Conservation (phyloP, 2,113 vertebrate species). For the Symphodus melops region DNA sequence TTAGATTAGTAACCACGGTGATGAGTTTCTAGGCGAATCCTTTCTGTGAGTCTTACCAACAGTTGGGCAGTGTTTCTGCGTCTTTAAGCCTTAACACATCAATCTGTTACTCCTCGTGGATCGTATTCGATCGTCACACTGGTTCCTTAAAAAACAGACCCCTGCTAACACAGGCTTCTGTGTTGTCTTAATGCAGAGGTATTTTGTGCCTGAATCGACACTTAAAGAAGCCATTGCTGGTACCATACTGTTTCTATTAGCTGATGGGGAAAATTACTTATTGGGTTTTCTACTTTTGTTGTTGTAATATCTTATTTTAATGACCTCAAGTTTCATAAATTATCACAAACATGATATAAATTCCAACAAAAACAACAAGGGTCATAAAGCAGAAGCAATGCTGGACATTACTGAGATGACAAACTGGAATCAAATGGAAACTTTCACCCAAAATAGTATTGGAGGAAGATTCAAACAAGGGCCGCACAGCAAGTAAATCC, state of each 20-base stretch:
- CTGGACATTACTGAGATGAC: not conserved
- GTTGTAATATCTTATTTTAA: too few species aligned
- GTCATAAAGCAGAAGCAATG: not conserved
- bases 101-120: conserved; percentile 19
- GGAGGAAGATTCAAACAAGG: conserved; percentile 28
- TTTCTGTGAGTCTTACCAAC: too few species aligned
- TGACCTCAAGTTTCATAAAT: not conserved
- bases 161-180: not conserved
- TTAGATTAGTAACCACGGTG: too few species aligned
- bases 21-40: too few species aligned
- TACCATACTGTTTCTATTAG: too few species aligned
- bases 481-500: conserved; percentile 12
- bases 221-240: too few species aligned
- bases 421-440: conserved; percentile 7
- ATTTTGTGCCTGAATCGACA: too few species aligned
- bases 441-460: not conserved
- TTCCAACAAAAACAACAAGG: not conserved
- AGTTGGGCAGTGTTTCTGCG: conserved; percentile 1
- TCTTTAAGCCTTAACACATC: conserved; percentile 8
- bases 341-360: not conserved
- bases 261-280: too few species aligned
- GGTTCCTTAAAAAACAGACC: not conserved
- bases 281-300: too few species aligned
- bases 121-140: conserved; percentile 1
- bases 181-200: not conserved